Conservation (phyloP, 2,888 invertebrate genomes). For the Aphrophora alni region DNA sequence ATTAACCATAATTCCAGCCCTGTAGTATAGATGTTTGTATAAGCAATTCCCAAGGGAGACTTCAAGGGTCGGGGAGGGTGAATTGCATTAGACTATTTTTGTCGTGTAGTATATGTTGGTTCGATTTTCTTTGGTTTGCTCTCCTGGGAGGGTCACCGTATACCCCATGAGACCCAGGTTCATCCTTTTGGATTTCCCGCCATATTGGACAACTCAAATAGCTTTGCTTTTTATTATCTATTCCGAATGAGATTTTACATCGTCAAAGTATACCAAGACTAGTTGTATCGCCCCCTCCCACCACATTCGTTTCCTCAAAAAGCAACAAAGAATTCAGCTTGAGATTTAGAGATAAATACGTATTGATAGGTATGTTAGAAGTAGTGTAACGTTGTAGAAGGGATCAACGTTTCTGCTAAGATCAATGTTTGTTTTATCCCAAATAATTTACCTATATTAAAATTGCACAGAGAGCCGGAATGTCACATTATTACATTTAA, state of each 20-base stretch:
- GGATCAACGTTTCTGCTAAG: too few species aligned
- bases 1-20: neutral
- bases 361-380: too few species aligned
- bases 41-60: slow-evolving; percentile 13
- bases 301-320: too few species aligned
- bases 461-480: too few species aligned
- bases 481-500: too few species aligned
- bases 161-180: neutral
- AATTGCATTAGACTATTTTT: slow-evolving; percentile 43
- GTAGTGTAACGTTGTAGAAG: too few species aligned
- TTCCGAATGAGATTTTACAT: neutral
- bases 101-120: slow-evolving; percentile 34
- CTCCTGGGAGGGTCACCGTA: slow-evolving; percentile 22
- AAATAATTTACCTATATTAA: too few species aligned
- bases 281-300: neutral
- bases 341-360: too few species aligned
- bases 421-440: too few species aligned
- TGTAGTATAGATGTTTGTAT: slow-evolving; percentile 18
- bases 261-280: neutral
- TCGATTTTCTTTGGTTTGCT: slow-evolving; percentile 41
- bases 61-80: slow-evolving; percentile 17
- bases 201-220: neutral
- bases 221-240: neutral
- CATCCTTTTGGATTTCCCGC: neutral
- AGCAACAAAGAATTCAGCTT: too few species aligned